Conservation (phyloP, 2,888 invertebrate species). For the Drosophila paramelanica region DNA sequence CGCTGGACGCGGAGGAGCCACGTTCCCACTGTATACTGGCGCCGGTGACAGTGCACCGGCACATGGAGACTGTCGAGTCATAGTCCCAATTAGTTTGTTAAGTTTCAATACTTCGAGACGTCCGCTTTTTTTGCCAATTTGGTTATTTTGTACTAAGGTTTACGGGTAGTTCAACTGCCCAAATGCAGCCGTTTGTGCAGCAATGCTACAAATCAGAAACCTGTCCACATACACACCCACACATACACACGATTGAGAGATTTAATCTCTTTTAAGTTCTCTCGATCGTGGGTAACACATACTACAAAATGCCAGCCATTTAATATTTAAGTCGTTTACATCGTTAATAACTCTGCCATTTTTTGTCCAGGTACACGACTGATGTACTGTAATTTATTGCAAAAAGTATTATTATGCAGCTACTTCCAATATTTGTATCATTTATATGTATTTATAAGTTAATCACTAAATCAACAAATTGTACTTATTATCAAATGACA, state of each 20-base stretch:
- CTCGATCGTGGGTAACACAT: background rate
- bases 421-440: conserved; percentile 76
- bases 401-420: conserved; percentile 71
- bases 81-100: conserved; percentile 69
- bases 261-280: too few relatives aligned
- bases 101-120: conserved; percentile 44
- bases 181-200: conserved; percentile 6
- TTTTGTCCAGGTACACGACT: conserved; percentile 52
- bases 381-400: conserved; percentile 73
- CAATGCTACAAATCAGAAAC: background rate
- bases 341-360: conserved; percentile 70
- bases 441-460: conserved; percentile 49
- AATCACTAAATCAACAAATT: conserved; percentile 60
- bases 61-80: conserved; percentile 90
- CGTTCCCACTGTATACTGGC: conserved; percentile 89
- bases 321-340: conserved; percentile 52
- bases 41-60: conserved; percentile 95
- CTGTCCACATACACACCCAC: conserved; percentile 3
- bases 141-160: conserved; percentile 43
- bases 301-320: conserved; percentile 65
- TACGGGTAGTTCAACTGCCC: conserved; percentile 67
- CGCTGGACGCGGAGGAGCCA: conserved; percentile 65
- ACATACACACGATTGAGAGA: conserved; percentile 2
- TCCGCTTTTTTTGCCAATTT: conserved; percentile 81
- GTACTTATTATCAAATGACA: conserved; percentile 67